Evolutionary conservation across 2,113 vertebrate genomes (phyloP).

Genomic region (Cyphomyrus plagiostoma): DNA sequence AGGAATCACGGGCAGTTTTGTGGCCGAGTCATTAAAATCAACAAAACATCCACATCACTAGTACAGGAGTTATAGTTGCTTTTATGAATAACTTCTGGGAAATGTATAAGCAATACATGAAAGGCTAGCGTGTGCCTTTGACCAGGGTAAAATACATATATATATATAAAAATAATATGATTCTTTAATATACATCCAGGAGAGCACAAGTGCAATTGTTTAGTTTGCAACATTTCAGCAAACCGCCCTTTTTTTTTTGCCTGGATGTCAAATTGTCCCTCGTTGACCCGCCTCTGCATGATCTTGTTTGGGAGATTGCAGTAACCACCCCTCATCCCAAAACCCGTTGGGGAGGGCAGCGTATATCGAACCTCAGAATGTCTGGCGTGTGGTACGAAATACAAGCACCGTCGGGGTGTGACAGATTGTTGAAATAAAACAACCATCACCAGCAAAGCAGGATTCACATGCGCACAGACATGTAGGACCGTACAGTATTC

Average conservation of each 20-base stretch:
- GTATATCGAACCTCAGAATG: not conserved
- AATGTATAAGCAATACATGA: not conserved
- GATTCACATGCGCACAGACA: constrained; percentile 28
- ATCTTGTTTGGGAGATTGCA: not conserved
- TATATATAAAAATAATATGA: not conserved
- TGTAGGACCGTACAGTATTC: constrained; percentile 21
- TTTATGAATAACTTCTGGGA: not conserved
- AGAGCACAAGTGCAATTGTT: constrained; percentile 46
- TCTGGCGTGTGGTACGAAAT: not conserved
- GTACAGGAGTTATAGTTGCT: not conserved
- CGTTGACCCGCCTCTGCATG: not conserved
- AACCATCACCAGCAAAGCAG: constrained; percentile 20
- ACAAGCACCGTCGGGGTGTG: not conserved
- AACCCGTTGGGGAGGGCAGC: not conserved
- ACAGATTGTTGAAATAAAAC: constrained; percentile 9
- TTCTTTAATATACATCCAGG: constrained; percentile 36
- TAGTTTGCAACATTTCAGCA: not conserved
- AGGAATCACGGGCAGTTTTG: not conserved
- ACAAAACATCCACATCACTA: not conserved
- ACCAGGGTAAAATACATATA: not conserved
- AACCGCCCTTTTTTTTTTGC: not conserved
- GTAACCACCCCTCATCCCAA: too few relatives aligned
- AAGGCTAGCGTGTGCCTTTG: not conserved
- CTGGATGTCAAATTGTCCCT: not conserved
- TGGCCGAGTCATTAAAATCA: not conserved